These are phyloP conservation scores for Hydrotaea diabolus DNA, from an alignment of 2,888 invertebrate species.

Conservation along the genomic window DNA sequence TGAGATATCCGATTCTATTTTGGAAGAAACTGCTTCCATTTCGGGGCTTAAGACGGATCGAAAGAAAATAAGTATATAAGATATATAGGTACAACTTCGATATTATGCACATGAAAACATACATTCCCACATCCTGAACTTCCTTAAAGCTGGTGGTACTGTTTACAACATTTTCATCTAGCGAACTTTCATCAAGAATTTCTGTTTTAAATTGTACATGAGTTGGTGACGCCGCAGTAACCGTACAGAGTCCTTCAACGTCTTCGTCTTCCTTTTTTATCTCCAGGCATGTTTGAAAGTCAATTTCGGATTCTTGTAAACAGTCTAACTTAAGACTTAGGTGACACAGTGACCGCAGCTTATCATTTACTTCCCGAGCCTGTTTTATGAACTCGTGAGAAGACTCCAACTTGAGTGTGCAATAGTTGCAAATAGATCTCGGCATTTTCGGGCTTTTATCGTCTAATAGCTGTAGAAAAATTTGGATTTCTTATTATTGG, in stretches of 20 bases:
- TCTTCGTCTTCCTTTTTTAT: conserved; percentile 49
- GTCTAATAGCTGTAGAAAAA: conserved; percentile 27
- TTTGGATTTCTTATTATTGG: neutral
- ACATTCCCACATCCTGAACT: neutral
- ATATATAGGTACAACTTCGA: conserved; percentile 68
- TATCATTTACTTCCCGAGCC: conserved; percentile 1
- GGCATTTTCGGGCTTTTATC: conserved; percentile 32
- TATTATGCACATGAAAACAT: too few species aligned
- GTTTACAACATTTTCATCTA: neutral
- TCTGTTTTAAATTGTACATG: conserved; percentile 65
- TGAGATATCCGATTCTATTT: neutral
- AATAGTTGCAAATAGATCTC: conserved; percentile 45
- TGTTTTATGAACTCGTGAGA: conserved; percentile 58
- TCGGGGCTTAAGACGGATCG: neutral
- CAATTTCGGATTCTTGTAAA: conserved; percentile 60
- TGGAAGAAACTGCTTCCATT: neutral
- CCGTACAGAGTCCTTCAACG: neutral
- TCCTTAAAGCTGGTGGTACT: neutral
- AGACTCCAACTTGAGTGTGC: conserved; percentile 39
- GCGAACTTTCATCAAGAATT: neutral
- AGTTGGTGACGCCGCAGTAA: neutral
- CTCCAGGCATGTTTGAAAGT: conserved; percentile 60
- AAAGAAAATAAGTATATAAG: neutral
- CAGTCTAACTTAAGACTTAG: conserved; percentile 36
- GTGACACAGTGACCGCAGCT: neutral